Conservation (phyloP, 2,888 invertebrate genomes). For the Horisme vitalbata region DNA sequence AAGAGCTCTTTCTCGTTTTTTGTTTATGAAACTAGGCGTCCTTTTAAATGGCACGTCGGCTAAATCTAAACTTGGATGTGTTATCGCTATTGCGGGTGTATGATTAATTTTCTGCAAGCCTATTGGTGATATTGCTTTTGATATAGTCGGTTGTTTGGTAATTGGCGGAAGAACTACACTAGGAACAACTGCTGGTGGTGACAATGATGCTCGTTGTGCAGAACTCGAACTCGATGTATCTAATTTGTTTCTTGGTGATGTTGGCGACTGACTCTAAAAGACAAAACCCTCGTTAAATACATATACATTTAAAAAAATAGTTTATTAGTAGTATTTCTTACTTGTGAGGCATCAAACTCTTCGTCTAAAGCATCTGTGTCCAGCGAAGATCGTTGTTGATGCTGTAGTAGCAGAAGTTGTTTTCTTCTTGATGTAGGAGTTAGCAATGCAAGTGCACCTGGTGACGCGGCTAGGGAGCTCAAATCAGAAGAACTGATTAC, state of each 20-base stretch:
- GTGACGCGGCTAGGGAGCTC: conserved; percentile 78
- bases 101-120: conserved; percentile 60
- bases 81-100: conserved; percentile 83
- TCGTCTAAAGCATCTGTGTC: conserved; percentile 92
- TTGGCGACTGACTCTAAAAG: conserved; percentile 76
- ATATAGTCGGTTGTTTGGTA: conserved; percentile 73
- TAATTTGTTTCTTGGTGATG: conserved; percentile 78
- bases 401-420: conserved; percentile 89
- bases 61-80: conserved; percentile 78
- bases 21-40: conserved; percentile 77
- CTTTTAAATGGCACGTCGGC: conserved; percentile 75
- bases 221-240: conserved; percentile 69
- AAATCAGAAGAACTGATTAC: conserved; percentile 80
- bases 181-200: conserved; percentile 76
- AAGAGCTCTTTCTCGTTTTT: conserved; percentile 76
- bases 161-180: conserved; percentile 70
- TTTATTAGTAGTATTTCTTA: conserved; percentile 31
- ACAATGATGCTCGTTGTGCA: conserved; percentile 63
- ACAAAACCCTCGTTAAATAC: conserved; percentile 11
- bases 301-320: neutral
- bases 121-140: conserved; percentile 60
- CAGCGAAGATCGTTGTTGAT: conserved; percentile 93
- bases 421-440: conserved; percentile 92
- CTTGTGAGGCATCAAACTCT: conserved; percentile 85
- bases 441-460: conserved; percentile 83